Evolutionary conservation across 1,140 invertebrate species (phyloP), one percentile per base, ranked within the genome.

Genomic region (Metaphire vulgaris): DNA sequence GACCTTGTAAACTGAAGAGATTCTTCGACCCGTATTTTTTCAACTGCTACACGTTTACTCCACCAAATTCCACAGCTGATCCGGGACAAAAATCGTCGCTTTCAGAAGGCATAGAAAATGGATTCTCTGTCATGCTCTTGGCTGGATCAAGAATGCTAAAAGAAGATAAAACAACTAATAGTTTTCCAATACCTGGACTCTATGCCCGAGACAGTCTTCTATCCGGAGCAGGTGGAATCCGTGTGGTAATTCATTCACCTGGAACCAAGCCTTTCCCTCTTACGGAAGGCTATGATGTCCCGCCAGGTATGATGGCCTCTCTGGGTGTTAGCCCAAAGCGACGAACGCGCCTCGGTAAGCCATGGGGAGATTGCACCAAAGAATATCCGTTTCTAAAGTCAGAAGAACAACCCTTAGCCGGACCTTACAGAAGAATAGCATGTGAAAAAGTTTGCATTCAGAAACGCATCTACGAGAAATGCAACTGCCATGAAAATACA

Each of bases 171-270:
- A 56, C 41, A 12, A 56, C 41, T 6, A 21, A 56, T 12, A 12
- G 6, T 21, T 21, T 56, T 21, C 6, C 6, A 56, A 12, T 56
- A 21, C 41, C 41, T 12, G 41, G 41, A 56, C 6, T 56, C 41
- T 56, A 56, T 56, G 41, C 41, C 21, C 6, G 41, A 12, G 41
- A 56, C 41, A 56, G 41, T 21, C 41, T 21, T 56, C 21, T 56
- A 12, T 56, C 41, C 6, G 41, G 70, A 26, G 41, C 41, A 6
- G 41, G 41, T 14, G 70, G 70, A 72, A n/a, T 72, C 21, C 70
- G 70, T 2, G 70, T 72, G 70, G 32, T 33, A 33, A 72, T 72
- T 32, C 70, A 72, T 26, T 12, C 70, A 6, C 70, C 70, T 21
- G 32, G 33, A 31, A 15, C 30, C 2, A 26, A 32, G 26, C 70